Conservation (phyloP, 2,113 vertebrate species). For the Gobio gobio region DNA sequence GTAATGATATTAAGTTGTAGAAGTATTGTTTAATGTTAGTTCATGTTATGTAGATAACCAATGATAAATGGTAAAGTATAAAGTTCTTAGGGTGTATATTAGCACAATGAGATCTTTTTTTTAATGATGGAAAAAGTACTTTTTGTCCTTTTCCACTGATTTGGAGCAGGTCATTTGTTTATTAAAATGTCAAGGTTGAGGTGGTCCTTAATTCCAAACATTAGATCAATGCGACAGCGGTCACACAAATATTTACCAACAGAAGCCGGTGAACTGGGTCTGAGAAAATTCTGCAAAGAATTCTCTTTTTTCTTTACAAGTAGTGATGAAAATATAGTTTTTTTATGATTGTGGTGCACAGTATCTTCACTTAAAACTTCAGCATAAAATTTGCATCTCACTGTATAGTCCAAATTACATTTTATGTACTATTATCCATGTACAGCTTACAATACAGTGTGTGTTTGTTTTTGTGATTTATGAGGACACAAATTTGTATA, state of each 20-base stretch:
- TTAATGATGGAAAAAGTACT: neutral
- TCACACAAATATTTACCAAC: conserved; percentile 17
- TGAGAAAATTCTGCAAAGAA: neutral
- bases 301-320: neutral
- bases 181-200: neutral
- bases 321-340: neutral
- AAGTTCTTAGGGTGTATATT: no score
- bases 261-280: neutral
- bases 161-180: neutral
- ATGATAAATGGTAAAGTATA: neutral
- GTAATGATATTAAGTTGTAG: neutral
- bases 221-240: neutral
- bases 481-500: no score
- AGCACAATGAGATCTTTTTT: neutral
- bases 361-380: neutral
- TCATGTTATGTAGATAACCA: neutral
- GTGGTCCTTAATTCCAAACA: neutral
- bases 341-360: neutral
- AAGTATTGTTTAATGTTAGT: neutral
- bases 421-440: neutral
- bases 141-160: neutral
- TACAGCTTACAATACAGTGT: neutral
- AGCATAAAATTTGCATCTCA: neutral
- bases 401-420: neutral
- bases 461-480: no score